These are phyloP conservation scores for Acanthochromis polyacanthus DNA, from an alignment of 2,113 vertebrate species.

Conservation along the genomic window DNA sequence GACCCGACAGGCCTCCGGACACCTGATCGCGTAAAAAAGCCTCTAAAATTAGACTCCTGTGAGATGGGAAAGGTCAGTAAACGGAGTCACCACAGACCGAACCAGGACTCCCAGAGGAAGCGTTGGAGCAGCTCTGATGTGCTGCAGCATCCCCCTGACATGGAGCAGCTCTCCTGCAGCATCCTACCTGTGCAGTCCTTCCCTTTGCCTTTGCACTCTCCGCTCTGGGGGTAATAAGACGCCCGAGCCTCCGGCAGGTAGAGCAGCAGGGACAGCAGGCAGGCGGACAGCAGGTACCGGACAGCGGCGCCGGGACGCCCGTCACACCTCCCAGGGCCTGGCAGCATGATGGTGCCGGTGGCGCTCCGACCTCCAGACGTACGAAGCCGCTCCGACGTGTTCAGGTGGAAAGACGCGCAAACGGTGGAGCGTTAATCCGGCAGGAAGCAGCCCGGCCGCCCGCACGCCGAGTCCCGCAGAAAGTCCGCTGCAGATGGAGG, in stretches of 20 bases:
- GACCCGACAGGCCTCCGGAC: neutral
- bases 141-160: too few relatives aligned
- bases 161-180: neutral
- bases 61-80: constrained; percentile 22
- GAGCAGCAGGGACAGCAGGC: constrained; percentile 74
- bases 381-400: neutral
- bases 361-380: constrained; percentile 15
- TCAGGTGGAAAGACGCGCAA: constrained; percentile 7
- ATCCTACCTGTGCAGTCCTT: constrained; percentile 86
- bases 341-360: constrained; percentile 60
- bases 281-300: constrained; percentile 74
- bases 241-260: constrained; percentile 74
- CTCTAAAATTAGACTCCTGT: neutral
- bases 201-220: constrained; percentile 84
- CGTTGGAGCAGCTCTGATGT: too few relatives aligned
- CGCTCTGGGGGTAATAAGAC: constrained; percentile 82
- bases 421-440: constrained; percentile 11
- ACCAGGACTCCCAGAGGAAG: neutral
- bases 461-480: constrained; percentile 31
- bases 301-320: constrained; percentile 57
- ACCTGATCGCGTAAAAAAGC: neutral
- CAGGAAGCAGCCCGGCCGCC: constrained; percentile 1
- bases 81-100: neutral
- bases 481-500: constrained; percentile 21
- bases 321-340: constrained; percentile 63